Percentiles rank a stretch among this genome's conserved stretches.
Evolutionary conservation across 2,113 vertebrate species (phyloP).

Genomic region (Grammomys surdaster): DNA sequence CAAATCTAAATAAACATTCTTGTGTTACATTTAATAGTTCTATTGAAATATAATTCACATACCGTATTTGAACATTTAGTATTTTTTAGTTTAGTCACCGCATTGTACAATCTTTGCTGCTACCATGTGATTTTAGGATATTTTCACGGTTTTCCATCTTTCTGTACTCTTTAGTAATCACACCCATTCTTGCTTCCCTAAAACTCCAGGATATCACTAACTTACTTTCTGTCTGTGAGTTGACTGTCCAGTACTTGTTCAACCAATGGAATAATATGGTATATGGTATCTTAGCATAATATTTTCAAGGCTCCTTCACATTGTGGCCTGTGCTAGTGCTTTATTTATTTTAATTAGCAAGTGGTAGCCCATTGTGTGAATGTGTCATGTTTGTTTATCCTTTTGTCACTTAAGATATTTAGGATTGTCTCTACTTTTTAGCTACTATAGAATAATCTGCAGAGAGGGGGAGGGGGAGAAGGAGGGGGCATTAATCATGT

Average conservation of each 20-base stretch:
- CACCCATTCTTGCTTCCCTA: background rate
- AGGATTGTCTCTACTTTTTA: background rate
- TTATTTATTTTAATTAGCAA: slow-evolving; percentile 2
- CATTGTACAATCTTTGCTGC: background rate
- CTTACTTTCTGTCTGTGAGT: background rate
- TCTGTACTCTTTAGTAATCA: background rate
- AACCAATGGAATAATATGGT: background rate
- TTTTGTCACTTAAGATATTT: background rate
- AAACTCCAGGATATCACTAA: background rate
- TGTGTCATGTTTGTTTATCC: background rate
- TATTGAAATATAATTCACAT: slow-evolving; percentile 17
- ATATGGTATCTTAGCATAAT: background rate
- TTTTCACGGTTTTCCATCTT: background rate
- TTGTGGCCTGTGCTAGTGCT: background rate
- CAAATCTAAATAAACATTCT: background rate
- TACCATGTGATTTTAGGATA: background rate
- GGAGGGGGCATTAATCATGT: background rate
- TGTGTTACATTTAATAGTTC: background rate
- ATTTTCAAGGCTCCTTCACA: background rate
- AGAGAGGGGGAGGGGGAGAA: background rate
- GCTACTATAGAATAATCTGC: background rate
- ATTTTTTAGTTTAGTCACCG: background rate
- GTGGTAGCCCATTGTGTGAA: background rate
- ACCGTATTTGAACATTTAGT: background rate
- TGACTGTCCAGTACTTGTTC: background rate